phyloP scores from a whole-genome alignment of 2,888 invertebrate species.

The Alloscopus bannaensis region DNA sequence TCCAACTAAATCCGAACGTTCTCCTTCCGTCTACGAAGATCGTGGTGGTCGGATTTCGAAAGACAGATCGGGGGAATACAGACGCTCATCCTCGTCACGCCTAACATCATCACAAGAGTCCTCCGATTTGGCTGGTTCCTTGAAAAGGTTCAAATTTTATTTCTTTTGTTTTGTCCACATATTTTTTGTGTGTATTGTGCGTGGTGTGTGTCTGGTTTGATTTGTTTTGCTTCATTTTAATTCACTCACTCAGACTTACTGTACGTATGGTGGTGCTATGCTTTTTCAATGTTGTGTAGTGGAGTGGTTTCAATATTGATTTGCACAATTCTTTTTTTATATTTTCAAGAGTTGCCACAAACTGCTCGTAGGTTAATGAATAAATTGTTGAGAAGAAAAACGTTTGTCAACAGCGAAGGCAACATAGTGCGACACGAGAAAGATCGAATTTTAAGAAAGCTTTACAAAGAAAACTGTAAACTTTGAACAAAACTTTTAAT shows the following conservation, averaged over 20 bases:
- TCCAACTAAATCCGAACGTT: slow-evolving; percentile 18
- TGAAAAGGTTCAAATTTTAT: slow-evolving; percentile 69
- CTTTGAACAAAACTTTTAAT: background rate
- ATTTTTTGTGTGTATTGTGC: background rate
- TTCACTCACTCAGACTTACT: too few relatives aligned
- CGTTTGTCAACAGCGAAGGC: too few relatives aligned
- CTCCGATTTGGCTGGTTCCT: slow-evolving; percentile 68
- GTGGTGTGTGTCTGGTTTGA: background rate
- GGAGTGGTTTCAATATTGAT: too few relatives aligned
- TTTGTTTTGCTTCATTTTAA: background rate
- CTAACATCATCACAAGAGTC: slow-evolving; percentile 56
- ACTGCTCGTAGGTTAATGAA: too few relatives aligned
- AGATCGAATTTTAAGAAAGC: too few relatives aligned
- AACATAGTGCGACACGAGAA: too few relatives aligned
- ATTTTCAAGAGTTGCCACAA: too few relatives aligned
- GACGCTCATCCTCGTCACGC: slow-evolving; percentile 35
- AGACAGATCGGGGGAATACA: slow-evolving; percentile 35
- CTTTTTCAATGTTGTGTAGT: slow-evolving; percentile 1
- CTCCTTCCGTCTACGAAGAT: slow-evolving; percentile 24
- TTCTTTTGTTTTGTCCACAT: slow-evolving; percentile 31
- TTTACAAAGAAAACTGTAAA: too few relatives aligned
- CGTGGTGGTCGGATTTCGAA: slow-evolving; percentile 13
- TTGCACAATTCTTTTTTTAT: too few relatives aligned
- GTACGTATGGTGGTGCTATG: background rate
- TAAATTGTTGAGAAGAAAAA: too few relatives aligned